Evolutionary conservation across 2,888 invertebrate species (phyloP), one percentile per base, ranked within the genome.

Genomic region (Hipparchia sbordonii): DNA sequence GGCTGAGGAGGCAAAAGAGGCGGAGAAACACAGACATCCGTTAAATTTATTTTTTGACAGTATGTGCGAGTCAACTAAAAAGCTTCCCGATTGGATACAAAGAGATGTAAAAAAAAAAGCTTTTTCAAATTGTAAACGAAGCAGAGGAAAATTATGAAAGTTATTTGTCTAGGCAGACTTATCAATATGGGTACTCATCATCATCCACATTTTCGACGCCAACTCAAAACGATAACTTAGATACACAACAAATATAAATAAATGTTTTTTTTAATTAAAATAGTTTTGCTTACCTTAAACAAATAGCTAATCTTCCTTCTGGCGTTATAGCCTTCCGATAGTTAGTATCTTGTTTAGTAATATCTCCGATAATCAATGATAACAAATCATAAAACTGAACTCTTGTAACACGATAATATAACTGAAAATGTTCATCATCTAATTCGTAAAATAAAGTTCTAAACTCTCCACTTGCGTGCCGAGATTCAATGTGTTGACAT

Each of bases 11-110:
- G 75, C 76, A 63, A 74, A 76, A 76, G 77, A 78, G 73, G 73
- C 74, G 69, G 74, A 56, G 56, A 56, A 56, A 56, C 56, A 54
- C 54, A 77, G 74, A 76, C 78, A 79, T 77, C 77, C 80, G 69
- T 77, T 79, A 72, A 77, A 78, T 76, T 77, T 77, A 45, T 78
- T 78, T 79, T 79, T 78, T 77, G 78, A 79, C 72, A 80, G 79
- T 77, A 79, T 80, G 79, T 77, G 78, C 76, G 78, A 78, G 74
- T 75, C 77, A 74, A 72, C 74, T 71, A 74, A 74, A 72, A 75
- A 73, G n/a, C 71, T 77, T 73, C 76, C 77, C 63, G 76, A 76
- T 76, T 76, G 75, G 72, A 68, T 75, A 72, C 74, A 77, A 77
- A 77, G 77, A 73, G 75, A 75, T 61, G 72, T 77, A 13, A 75